Percentiles rank a stretch among this genome's conserved stretches.
phyloP scores from a whole-genome alignment of 1,140 invertebrate genomes.

The Hyles vespertilio region DNA sequence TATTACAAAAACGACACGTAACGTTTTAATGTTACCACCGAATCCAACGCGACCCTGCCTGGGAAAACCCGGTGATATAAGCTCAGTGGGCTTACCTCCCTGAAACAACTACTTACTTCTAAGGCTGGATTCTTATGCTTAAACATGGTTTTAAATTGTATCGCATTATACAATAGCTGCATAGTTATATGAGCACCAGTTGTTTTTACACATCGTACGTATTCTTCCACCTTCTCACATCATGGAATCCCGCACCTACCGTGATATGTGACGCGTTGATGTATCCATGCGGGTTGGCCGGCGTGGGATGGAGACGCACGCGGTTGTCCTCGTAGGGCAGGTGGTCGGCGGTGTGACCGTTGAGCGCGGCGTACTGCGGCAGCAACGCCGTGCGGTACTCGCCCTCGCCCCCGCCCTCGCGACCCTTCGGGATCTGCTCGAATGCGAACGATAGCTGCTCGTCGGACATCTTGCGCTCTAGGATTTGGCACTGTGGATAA shows the following conservation, averaged over 20 bases:
- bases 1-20: too few species aligned
- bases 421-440: slow-evolving; percentile 89
- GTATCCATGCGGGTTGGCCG: slow-evolving; percentile 89
- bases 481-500: slow-evolving; percentile 81
- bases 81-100: too few species aligned
- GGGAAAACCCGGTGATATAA: too few species aligned
- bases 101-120: too few species aligned
- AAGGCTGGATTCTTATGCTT: too few species aligned
- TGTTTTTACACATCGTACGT: too few species aligned
- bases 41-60: too few species aligned
- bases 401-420: slow-evolving; percentile 77
- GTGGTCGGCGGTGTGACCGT: slow-evolving; percentile 81
- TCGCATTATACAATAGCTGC: too few species aligned
- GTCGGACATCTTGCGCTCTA: slow-evolving; percentile 88
- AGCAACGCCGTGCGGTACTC: slow-evolving; percentile 82
- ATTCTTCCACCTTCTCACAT: too few species aligned
- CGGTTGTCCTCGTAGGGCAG: slow-evolving; percentile 93
- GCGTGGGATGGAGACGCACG: slow-evolving; percentile 84
- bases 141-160: too few species aligned
- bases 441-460: slow-evolving; percentile 91
- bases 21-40: too few species aligned
- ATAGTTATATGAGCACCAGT: too few species aligned
- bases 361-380: slow-evolving; percentile 78
- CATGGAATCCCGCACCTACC: slow-evolving; percentile 19
- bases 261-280: slow-evolving; percentile 94